These are phyloP conservation scores for Hydrozoanthus tunicans DNA, from an alignment of 64 coral and sea anemone genomes.

Conservation along the genomic window DNA sequence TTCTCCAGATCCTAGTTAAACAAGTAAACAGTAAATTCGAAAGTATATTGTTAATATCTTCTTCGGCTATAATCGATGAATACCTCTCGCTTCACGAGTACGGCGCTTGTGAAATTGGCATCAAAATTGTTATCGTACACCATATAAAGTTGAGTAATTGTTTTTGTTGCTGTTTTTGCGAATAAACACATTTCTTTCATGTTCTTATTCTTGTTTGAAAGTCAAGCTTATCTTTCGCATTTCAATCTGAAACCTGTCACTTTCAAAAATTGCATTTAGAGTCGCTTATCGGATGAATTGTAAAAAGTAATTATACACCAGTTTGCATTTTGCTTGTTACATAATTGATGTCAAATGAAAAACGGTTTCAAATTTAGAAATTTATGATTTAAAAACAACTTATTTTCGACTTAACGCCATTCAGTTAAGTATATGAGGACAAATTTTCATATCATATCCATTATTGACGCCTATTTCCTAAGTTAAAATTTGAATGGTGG, in stretches of 20 bases:
- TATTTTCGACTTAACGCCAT: neutral
- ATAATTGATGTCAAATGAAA: slow-evolving; percentile 53
- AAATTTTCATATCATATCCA: slow-evolving; percentile 19
- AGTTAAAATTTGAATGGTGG: slow-evolving; percentile 46
- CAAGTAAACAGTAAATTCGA: slow-evolving; percentile 19
- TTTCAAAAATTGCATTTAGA: slow-evolving; percentile 42
- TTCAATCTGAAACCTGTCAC: slow-evolving; percentile 54
- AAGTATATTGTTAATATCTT: slow-evolving; percentile 16
- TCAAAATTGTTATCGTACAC: neutral
- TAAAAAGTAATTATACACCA: slow-evolving; percentile 43
- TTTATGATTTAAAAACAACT: slow-evolving; percentile 29
- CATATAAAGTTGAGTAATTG: neutral
- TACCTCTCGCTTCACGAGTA: slow-evolving; percentile 9
- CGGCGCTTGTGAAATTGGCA: neutral
- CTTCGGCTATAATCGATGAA: slow-evolving; percentile 24
- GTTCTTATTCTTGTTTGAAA: neutral
- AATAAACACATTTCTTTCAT: neutral
- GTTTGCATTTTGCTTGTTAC: slow-evolving; percentile 1
- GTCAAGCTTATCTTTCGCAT: slow-evolving; percentile 3
- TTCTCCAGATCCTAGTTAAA: slow-evolving; percentile 27
- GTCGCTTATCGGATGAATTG: slow-evolving; percentile 44
- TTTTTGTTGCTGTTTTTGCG: neutral
- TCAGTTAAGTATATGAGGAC: slow-evolving; percentile 2
- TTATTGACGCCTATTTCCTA: slow-evolving; percentile 41
- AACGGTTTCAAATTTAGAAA: slow-evolving; percentile 43